A percentile compares a stretch with the other conserved stretches of the same genome.
Conservation (phyloP, 2,797 vertebrate species). For the Lepus oiostolus region DNA sequence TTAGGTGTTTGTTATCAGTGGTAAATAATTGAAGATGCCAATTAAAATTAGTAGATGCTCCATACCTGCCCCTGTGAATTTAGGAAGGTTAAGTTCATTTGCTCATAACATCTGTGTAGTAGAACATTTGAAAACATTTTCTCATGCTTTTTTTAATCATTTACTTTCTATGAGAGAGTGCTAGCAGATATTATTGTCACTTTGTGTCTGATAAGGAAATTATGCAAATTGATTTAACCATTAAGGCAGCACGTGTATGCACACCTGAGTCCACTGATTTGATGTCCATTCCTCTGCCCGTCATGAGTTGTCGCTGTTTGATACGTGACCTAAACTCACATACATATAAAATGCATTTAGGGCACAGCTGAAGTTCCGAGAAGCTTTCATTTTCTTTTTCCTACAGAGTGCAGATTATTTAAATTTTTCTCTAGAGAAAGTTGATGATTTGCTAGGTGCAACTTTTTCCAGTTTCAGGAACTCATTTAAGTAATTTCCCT, state of each 20-base stretch:
- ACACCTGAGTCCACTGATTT: background rate
- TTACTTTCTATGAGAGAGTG: background rate
- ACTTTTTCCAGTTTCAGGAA: conserved; percentile 40
- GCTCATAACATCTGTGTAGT: background rate
- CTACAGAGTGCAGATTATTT: background rate
- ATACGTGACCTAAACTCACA: background rate
- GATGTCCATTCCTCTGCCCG: background rate
- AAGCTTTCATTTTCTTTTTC: background rate
- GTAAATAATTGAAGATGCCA: background rate
- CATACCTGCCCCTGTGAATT: background rate
- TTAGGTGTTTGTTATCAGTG: background rate
- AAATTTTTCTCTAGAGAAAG: conserved; percentile 35
- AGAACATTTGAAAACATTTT: conserved; percentile 8
- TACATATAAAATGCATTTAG: background rate
- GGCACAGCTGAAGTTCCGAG: background rate
- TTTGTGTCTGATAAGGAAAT: background rate
- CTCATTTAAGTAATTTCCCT: conserved; percentile 55
- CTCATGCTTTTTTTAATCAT: background rate
- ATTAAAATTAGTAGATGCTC: background rate
- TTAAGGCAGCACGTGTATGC: background rate
- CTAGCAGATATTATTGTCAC: background rate
- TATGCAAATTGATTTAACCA: background rate
- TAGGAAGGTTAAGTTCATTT: background rate
- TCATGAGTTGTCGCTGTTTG: background rate
- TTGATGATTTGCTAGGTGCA: conserved; percentile 41